A percentile compares a stretch with the other conserved stretches of the same genome.
These are phyloP conservation scores for Aspidiotus rigidus DNA, from an alignment of 2,888 invertebrate genomes.

Conservation along the genomic window DNA sequence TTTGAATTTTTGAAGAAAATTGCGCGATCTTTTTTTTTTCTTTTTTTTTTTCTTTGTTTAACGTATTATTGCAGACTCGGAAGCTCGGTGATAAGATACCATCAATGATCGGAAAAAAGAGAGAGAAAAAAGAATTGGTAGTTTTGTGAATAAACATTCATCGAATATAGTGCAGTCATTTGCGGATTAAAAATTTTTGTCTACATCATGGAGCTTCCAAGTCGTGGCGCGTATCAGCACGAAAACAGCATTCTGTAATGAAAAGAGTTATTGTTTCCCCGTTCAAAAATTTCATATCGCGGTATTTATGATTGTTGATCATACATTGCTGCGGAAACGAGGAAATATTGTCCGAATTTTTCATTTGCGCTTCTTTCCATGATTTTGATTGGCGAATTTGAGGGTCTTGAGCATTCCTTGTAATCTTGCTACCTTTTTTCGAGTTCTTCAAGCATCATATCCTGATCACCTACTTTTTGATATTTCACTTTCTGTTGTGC, in stretches of 20 bases:
- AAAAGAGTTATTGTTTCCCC: not conserved
- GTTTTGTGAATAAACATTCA: not conserved
- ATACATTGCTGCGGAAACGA: too few relatives aligned
- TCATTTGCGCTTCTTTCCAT: too few relatives aligned
- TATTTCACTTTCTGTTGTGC: too few relatives aligned
- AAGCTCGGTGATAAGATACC: not conserved
- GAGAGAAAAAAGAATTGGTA: too few relatives aligned
- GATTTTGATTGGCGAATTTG: too few relatives aligned
- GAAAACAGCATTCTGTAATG: not conserved
- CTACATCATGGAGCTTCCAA: not conserved
- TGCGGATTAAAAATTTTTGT: not conserved
- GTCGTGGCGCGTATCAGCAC: not conserved
- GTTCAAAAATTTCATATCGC: too few relatives aligned
- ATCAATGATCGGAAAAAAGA: not conserved
- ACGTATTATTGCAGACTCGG: not conserved
- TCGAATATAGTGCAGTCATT: not conserved
- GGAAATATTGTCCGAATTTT: too few relatives aligned
- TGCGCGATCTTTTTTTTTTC: slow-evolving; percentile 6
- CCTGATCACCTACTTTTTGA: too few relatives aligned
- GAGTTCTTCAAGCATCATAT: too few relatives aligned
- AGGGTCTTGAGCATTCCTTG: too few relatives aligned
- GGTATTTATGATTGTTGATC: too few relatives aligned
- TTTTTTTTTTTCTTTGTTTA: not conserved
- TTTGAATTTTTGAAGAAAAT: slow-evolving; percentile 12
- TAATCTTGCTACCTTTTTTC: too few relatives aligned